phyloP scores from a whole-genome alignment of 2,113 vertebrate genomes.

The Carassius auratus region DNA sequence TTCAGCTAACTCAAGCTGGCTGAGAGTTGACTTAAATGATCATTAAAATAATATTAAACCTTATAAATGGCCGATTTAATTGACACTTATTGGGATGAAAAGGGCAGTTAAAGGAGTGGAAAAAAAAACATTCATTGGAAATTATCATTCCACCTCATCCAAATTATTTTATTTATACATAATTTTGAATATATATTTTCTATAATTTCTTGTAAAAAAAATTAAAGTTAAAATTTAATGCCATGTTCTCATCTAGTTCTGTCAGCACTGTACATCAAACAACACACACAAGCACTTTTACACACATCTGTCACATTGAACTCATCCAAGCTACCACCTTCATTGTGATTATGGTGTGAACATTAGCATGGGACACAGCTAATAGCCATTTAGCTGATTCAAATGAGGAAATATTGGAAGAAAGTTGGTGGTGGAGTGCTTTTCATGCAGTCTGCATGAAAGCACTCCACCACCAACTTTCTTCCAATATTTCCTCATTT shows the following conservation, averaged over 20 bases:
- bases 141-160: neutral
- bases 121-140: neutral
- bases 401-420: conserved; percentile 75
- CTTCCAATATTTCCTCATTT: too few relatives aligned
- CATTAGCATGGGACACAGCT: conserved; percentile 70
- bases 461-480: too few relatives aligned
- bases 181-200: too few relatives aligned
- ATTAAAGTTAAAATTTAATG: neutral
- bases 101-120: neutral
- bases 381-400: conserved; percentile 78
- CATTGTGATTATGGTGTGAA: conserved; percentile 70
- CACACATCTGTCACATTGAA: conserved; percentile 70
- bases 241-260: neutral
- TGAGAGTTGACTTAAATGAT: neutral
- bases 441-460: conserved; percentile 75
- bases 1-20: conserved; percentile 4
- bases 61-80: conserved; percentile 2
- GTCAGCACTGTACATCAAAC: conserved; percentile 34
- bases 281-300: conserved; percentile 53
- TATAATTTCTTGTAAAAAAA: too few relatives aligned
- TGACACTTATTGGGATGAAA: neutral
- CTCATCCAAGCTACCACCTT: conserved; percentile 71
- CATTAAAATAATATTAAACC: conserved; percentile 11
- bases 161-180: neutral
- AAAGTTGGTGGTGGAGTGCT: conserved; percentile 75